Evolutionary conservation across 2,113 vertebrate genomes (phyloP), one percentile per base, ranked within the genome.

Genomic region (Phalacrocorax carbo): DNA sequence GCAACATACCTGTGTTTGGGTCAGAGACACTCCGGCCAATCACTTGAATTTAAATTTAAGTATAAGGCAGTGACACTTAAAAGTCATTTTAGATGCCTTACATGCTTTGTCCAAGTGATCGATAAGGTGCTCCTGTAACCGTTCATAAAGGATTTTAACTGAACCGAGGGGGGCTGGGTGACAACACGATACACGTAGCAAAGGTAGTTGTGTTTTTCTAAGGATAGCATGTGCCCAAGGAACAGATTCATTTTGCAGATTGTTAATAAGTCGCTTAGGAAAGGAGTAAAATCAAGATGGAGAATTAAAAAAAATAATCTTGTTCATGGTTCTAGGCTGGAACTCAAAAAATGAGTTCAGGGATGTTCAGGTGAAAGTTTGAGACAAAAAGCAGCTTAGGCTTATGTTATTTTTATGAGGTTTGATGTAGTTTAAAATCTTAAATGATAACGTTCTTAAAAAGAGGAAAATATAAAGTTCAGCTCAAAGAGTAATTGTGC

Each of bases 1-100:
- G 1, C 12, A 10, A 0, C 2, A 7, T n/a, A 0, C 3, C 4
- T 8, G 0, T 15, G 36, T 13, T 17, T 10, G 79, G 8, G 2
- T 36, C 36, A 0, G n/a, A 7, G 23, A 7, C 34, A 1, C 17
- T 16, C 9, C 8, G n/a, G 8, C 5, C 14, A 1, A 1, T 16
- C 2, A 0, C 14, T 36, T 13, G 0, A 8, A 2, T 49, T 34
- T 25, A 14, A 19, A 9, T 22, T 48, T 9, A 11, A 7, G 11
- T 42, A 0, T 5, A 5, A 60, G 15, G 30, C 16, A 7, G 13
- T 18, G n/a, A 26, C 11, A 5, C 26, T 30, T n/a, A 14, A 52
- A 44, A 15, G 38, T 8, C 1, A 2, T 9, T 26, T 4, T 1
- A 13, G 69, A 20, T n/a, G 34, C 11, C 32, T 32, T 6, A 0